Evolutionary conservation across 1,140 invertebrate genomes (phyloP), one percentile per base, ranked within the genome.

Genomic region (Drosophila equinoxialis): DNA sequence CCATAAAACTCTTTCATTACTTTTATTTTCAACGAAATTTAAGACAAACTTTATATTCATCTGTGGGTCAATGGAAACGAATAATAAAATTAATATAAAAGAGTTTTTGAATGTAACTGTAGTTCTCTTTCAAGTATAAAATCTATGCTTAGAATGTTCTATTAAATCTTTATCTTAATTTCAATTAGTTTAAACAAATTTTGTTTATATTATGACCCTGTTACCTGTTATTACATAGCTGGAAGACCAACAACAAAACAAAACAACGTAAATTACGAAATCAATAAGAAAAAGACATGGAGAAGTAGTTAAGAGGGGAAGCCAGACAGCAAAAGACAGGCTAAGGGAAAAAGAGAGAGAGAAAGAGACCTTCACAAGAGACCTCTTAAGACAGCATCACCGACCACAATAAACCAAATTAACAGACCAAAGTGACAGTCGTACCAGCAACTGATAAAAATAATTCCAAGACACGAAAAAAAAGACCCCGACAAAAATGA

Each of bases 351-450:
- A 10, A 48, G 4, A 23, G 45, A 23, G 7, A 60, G 58, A 62
- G 71, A 67, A 66, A 77, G 72, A 86, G 83, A 89, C 83, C 83
- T 86, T 86, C 83, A 68, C 65, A 60, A 57, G 65, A 51, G 65
- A 51, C 73, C 69, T 68, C 77, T 79, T 41, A 71, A 68, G 74
- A 77, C 66, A 57, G 20, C 42, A 48, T 11, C 3, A 26, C 54
- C 37, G 37, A 57, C 61, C 83, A 89, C 84, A 86, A 87, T 87
- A 79, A 86, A 89, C 79, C 72, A 79, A 89, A 86, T 79, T 79
- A 79, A 87, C 81, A 66, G 17, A 45, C 26, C 59, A 67, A 79
- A 79, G 70, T 73, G 77, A 80, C 83, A 86, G 84, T 71, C 66
- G 74, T 73, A 70, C 63, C 67, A 51, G 65, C 65, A 64, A 73